These are phyloP conservation scores for Scaptomyza pallida DNA, from an alignment of 1,140 invertebrate species.

Conservation along the genomic window DNA sequence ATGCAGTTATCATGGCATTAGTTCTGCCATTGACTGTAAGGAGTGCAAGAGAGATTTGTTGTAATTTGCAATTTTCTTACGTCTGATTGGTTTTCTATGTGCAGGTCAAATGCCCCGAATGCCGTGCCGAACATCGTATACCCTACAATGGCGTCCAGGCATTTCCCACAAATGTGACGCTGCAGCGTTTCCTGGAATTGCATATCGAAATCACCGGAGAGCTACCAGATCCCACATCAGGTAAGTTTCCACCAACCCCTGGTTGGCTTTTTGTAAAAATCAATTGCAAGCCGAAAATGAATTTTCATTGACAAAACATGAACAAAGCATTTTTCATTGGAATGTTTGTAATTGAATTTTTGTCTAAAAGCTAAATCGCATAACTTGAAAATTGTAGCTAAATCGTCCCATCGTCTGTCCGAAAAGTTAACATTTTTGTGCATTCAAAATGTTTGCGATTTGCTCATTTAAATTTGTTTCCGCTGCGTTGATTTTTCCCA, in stretches of 20 bases:
- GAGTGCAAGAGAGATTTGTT: background rate
- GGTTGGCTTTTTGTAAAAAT: background rate
- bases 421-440: slow-evolving; percentile 14
- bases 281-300: background rate
- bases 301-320: slow-evolving; percentile 28
- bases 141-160: slow-evolving; percentile 98
- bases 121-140: slow-evolving; percentile 97
- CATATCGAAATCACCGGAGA: slow-evolving; percentile 97
- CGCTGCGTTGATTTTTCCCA: slow-evolving; percentile 10
- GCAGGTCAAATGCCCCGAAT: slow-evolving; percentile 99
- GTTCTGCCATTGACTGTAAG: slow-evolving; percentile 1
- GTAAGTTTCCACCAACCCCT: slow-evolving; percentile 59
- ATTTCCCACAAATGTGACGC: slow-evolving; percentile 97
- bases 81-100: slow-evolving; percentile 57
- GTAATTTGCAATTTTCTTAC: slow-evolving; percentile 10
- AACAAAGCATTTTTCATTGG: slow-evolving; percentile 30
- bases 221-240: slow-evolving; percentile 93
- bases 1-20: background rate
- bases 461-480: slow-evolving; percentile 35
- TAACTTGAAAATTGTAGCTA: slow-evolving; percentile 20
- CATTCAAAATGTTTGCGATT: slow-evolving; percentile 35
- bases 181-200: slow-evolving; percentile 97
- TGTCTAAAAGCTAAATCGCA: background rate
- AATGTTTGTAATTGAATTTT: slow-evolving; percentile 27
- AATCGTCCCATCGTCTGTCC: slow-evolving; percentile 12